These are phyloP conservation scores for Ellobius talpinus DNA, from an alignment of 2,113 vertebrate genomes.

Conservation along the genomic window DNA sequence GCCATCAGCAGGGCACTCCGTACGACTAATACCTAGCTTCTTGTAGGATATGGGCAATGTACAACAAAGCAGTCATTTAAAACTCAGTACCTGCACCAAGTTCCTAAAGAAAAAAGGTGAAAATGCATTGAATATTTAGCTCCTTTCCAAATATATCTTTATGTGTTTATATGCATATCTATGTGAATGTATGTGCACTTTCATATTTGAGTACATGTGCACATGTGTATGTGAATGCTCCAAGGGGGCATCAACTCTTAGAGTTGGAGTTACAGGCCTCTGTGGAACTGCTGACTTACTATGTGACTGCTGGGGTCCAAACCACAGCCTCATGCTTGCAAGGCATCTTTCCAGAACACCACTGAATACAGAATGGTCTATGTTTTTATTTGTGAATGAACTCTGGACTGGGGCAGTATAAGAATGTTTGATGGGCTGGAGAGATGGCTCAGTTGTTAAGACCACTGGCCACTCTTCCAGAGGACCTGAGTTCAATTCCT, in stretches of 20 bases:
- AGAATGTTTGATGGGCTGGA: not conserved
- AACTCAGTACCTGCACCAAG: not conserved
- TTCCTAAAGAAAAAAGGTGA: not conserved
- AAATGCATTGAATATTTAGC: not conserved
- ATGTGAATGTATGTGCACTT: not conserved
- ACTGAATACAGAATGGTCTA: not conserved
- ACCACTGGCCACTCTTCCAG: too few species aligned
- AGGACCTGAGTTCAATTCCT: too few species aligned
- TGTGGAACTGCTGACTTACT: not conserved
- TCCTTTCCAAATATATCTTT: not conserved
- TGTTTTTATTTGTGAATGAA: not conserved
- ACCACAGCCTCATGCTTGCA: not conserved
- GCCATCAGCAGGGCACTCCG: not conserved
- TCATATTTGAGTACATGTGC: not conserved
- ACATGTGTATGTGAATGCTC: not conserved
- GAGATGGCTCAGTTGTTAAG: too few species aligned
- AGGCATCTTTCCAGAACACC: not conserved
- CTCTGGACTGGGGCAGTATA: not conserved
- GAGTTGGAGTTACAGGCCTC: not conserved
- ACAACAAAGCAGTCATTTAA: not conserved
- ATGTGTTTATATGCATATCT: not conserved
- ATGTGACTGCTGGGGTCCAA: not conserved
- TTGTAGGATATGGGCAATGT: not conserved
- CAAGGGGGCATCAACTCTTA: not conserved
- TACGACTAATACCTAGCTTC: not conserved